Evolutionary conservation across 2,797 vertebrate species (phyloP), one percentile per base, ranked within the genome.

Genomic region (Serranus cabrilla): DNA sequence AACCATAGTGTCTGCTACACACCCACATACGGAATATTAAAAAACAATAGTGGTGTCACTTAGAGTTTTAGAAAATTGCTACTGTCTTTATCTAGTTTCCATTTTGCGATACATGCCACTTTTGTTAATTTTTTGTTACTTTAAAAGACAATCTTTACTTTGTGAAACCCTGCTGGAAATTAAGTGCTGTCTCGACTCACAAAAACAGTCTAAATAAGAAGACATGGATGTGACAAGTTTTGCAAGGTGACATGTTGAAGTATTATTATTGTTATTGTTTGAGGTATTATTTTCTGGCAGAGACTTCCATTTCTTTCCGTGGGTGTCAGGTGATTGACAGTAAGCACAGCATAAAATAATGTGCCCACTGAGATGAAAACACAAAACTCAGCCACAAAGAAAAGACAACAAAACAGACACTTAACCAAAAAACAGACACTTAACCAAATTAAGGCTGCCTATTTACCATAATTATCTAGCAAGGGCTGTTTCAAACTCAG

Each of bases 261-360:
- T 80, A 76, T 81, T 88, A 70, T 83, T 86, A 74, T 90, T 89
- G 83, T 78, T 84, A 74, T 85, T 89, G 78, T 92, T 87, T 85
- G 88, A 88, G 85, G 83, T 87, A 79, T 91, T 84, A 78, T 91
- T 89, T 90, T 83, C 73, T 87, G 76, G 81, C 85, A 76, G 71
- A 76, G 42, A 72, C 88, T 87, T 85, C 78, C 40, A 52, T 81
- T 82, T 78, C 62, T 71, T 77, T 83, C 84, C 8, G 57, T 67
- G 81, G 81, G 83, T 84, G 80, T 87, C 72, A 85, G 81, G 76
- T 88, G 89, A 91, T 91, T 91, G 91, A 91, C 91, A 90, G 83
- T 80, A 77, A 84, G 77, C 71, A 16, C 67, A 18, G 80, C 70
- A 76, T 79, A 76, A 86, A 91, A 88, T 78, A 89, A 85, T 63